phyloP scores from a whole-genome alignment of 1,140 invertebrate species.

The Colletes gigas region DNA sequence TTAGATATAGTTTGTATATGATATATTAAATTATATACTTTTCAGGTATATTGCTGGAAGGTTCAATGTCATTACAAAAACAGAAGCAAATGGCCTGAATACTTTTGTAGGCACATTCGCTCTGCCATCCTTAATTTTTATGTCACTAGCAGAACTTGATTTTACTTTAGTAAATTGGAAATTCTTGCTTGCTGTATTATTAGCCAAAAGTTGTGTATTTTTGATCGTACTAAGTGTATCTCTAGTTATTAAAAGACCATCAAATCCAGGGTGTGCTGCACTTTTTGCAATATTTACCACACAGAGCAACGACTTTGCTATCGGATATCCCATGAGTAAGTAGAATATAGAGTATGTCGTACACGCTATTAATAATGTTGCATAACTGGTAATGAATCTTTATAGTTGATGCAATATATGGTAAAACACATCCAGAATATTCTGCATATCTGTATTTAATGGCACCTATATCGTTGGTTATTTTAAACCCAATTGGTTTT shows the following conservation, averaged over 20 bases:
- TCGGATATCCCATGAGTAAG: slow-evolving; percentile 97
- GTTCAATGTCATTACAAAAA: slow-evolving; percentile 90
- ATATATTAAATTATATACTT: slow-evolving; percentile 57
- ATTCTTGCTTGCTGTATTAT: slow-evolving; percentile 91
- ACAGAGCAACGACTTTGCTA: slow-evolving; percentile 98
- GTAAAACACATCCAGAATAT: slow-evolving; percentile 92
- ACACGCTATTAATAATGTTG: background rate
- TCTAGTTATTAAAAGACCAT: slow-evolving; percentile 88
- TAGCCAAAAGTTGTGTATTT: slow-evolving; percentile 94
- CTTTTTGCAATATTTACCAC: slow-evolving; percentile 97
- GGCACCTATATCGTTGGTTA: slow-evolving; percentile 95
- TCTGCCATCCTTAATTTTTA: slow-evolving; percentile 94
- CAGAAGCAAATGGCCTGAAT: slow-evolving; percentile 94
- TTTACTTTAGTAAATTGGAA: slow-evolving; percentile 93
- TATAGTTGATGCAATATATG: slow-evolving; percentile 88
- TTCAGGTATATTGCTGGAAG: slow-evolving; percentile 94
- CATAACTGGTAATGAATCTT: slow-evolving; percentile 60
- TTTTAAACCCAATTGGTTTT: slow-evolving; percentile 96
- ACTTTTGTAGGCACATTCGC: slow-evolving; percentile 97
- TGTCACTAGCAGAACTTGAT: slow-evolving; percentile 92
- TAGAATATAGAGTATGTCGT: slow-evolving; percentile 18
- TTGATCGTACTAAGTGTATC: slow-evolving; percentile 90
- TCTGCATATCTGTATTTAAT: slow-evolving; percentile 95
- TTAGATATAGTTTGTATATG: slow-evolving; percentile 11
- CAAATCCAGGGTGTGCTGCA: slow-evolving; percentile 92